A percentile compares a stretch with the other conserved stretches of the same genome.
phyloP scores from a whole-genome alignment of 2,113 vertebrate genomes.

The Gorsachius goisagi region DNA sequence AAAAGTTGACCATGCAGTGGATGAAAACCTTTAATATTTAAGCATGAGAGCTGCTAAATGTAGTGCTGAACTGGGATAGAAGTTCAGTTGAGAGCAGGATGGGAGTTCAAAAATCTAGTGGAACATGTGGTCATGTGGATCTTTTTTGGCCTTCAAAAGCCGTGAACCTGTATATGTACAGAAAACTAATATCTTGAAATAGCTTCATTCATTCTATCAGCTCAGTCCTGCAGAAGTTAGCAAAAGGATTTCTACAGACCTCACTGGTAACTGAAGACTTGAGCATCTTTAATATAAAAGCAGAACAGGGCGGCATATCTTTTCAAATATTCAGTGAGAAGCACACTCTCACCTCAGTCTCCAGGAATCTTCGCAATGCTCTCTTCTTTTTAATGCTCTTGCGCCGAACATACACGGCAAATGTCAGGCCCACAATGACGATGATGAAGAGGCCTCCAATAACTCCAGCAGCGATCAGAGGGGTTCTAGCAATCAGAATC shows the following conservation, averaged over 20 bases:
- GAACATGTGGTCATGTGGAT: background rate
- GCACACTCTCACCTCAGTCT: conserved; percentile 87
- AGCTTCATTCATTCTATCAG: background rate
- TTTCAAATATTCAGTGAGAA: background rate
- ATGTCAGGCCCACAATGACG: conserved; percentile 89
- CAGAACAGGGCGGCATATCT: background rate
- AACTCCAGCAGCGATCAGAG: conserved; percentile 91
- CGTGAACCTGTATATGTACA: background rate
- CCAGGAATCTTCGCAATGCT: conserved; percentile 89
- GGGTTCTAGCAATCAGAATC: conserved; percentile 82
- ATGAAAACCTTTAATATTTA: background rate
- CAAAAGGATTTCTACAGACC: background rate
- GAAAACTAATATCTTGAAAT: background rate
- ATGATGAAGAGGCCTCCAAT: conserved; percentile 93
- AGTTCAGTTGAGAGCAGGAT: background rate
- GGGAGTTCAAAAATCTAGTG: background rate
- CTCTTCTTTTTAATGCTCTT: conserved; percentile 98
- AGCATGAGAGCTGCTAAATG: background rate
- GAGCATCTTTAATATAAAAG: background rate
- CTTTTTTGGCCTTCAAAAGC: background rate
- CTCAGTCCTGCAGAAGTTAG: background rate
- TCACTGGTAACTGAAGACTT: background rate
- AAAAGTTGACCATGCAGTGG: background rate
- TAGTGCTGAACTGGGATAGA: background rate
- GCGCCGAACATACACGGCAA: conserved; percentile 89